Evolutionary conservation across 2,888 invertebrate genomes (phyloP).

Genomic region (Tromatobia lineatoria): DNA sequence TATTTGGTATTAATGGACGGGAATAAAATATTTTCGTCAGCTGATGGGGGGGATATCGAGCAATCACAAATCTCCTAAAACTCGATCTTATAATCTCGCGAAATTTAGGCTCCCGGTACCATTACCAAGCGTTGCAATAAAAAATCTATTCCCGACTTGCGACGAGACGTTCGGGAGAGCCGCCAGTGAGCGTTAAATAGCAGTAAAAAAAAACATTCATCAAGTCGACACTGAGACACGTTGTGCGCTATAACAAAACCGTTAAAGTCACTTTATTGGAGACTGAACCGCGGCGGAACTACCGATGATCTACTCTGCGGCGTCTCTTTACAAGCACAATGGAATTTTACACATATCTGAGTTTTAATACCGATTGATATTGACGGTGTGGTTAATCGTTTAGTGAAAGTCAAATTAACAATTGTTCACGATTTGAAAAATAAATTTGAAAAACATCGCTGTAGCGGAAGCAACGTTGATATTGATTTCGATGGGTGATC

Average conservation of each 20-base stretch:
- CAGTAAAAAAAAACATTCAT: constrained; percentile 69
- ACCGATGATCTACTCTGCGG: constrained; percentile 13
- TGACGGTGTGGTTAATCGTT: background rate
- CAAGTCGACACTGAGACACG: constrained; percentile 61
- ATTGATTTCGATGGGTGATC: background rate
- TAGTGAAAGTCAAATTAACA: background rate
- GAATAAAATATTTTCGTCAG: constrained; percentile 33
- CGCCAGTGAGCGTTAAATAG: constrained; percentile 66
- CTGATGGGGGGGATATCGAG: constrained; percentile 19
- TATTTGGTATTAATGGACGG: constrained; percentile 48
- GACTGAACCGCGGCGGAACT: constrained; percentile 3
- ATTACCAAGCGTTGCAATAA: constrained; percentile 64
- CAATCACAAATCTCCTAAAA: constrained; percentile 6
- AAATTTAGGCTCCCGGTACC: constrained; percentile 20
- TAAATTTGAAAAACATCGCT: background rate
- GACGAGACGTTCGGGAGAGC: constrained; percentile 39
- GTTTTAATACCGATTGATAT: background rate
- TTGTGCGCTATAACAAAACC: constrained; percentile 38
- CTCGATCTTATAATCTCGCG: background rate
- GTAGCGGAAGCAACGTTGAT: background rate
- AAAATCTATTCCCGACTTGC: constrained; percentile 69
- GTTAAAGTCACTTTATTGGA: constrained; percentile 47
- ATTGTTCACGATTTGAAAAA: no score
- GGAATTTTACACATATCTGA: background rate
- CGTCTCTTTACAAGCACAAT: background rate